phyloP scores from a whole-genome alignment of 2,113 vertebrate species.

The Dinomys branickii region DNA sequence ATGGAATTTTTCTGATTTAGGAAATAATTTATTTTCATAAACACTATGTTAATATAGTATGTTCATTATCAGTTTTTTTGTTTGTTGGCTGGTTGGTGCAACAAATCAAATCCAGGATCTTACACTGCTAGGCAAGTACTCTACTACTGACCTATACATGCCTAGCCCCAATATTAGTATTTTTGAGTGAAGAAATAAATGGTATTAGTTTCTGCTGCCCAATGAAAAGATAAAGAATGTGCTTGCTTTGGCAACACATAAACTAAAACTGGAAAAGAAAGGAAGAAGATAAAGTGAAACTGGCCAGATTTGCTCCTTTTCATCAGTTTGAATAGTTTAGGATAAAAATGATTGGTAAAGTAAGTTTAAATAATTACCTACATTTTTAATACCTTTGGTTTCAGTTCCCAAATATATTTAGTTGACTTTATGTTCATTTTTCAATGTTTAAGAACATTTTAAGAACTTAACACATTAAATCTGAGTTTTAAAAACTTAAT shows the following conservation, averaged over 20 bases:
- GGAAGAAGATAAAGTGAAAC: background rate
- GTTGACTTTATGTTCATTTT: conserved; percentile 14
- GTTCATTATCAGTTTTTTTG: background rate
- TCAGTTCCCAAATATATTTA: conserved; percentile 25
- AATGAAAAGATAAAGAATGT: conserved; percentile 11
- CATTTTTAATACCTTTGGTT: background rate
- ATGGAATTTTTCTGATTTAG: background rate
- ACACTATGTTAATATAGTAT: background rate
- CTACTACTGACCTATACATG: background rate
- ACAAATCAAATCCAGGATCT: background rate
- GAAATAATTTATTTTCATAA: conserved; percentile 40
- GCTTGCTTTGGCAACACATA: background rate
- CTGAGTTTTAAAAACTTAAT: background rate
- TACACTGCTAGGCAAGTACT: background rate
- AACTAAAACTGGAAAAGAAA: background rate
- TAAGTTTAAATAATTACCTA: conserved; percentile 14
- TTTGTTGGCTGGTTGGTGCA: background rate
- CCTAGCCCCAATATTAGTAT: background rate
- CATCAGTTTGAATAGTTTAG: background rate
- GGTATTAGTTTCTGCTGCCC: background rate
- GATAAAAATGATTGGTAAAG: conserved; percentile 25
- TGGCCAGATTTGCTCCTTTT: background rate
- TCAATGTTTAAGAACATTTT: conserved; percentile 17
- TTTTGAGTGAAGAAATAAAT: conserved; percentile 52
- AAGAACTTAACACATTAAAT: background rate